phyloP scores from a whole-genome alignment of 2,113 vertebrate genomes.

The Chelonoidis abingdonii region DNA sequence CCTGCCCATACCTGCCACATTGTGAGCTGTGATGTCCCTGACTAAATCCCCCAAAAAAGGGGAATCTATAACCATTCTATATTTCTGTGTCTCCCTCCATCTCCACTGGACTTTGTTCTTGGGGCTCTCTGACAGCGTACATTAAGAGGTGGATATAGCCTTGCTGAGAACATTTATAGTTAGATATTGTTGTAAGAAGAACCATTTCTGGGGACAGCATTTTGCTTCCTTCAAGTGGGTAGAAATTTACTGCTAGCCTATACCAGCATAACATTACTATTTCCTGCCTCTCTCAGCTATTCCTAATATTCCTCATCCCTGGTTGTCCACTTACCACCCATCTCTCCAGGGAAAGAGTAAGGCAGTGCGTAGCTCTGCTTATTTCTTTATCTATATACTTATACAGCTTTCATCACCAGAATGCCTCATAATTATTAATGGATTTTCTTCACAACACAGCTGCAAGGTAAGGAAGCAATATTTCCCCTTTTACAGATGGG shows the following conservation, averaged over 20 bases:
- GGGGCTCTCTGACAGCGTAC: too few species aligned
- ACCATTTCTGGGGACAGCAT: neutral
- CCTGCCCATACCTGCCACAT: neutral
- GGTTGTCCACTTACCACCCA: neutral
- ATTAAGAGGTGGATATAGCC: too few species aligned
- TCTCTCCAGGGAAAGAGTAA: neutral
- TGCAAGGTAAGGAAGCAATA: conserved; percentile 18
- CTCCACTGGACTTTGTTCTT: too few species aligned
- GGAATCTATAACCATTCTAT: neutral
- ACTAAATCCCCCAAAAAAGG: neutral
- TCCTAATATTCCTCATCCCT: neutral
- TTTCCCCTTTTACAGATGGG: neutral
- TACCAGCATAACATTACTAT: neutral
- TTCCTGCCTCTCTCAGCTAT: neutral
- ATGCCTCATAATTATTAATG: neutral
- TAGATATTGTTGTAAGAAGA: too few species aligned
- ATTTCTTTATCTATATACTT: neutral
- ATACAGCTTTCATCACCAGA: neutral
- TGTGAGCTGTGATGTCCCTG: neutral
- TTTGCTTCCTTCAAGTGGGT: neutral
- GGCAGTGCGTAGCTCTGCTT: neutral
- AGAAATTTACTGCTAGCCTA: neutral
- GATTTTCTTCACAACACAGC: neutral
- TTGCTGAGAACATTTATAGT: too few species aligned
- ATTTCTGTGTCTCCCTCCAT: too few species aligned